Conservation (phyloP, 2,888 invertebrate species). For the Fragum whitleyi region DNA sequence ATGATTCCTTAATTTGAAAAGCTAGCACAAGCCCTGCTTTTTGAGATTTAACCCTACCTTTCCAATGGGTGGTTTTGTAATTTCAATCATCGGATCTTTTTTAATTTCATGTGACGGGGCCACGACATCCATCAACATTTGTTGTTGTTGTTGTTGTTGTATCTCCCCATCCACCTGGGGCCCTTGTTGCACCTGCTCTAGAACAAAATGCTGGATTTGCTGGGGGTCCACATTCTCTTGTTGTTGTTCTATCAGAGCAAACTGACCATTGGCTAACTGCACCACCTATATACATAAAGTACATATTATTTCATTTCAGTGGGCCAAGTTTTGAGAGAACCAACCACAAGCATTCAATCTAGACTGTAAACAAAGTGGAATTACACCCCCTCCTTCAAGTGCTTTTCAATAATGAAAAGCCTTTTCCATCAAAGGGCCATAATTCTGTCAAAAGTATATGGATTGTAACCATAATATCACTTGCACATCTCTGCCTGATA, state of each 20-base stretch:
- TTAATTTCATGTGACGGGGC: conserved; percentile 37
- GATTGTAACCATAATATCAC: no score
- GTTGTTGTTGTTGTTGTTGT: conserved; percentile 57
- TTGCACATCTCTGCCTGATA: no score
- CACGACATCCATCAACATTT: conserved; percentile 47
- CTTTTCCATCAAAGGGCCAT: no score
- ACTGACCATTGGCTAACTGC: conserved; percentile 66
- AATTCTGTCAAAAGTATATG: no score
- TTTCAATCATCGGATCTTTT: conserved; percentile 34
- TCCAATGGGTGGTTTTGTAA: conserved; percentile 78
- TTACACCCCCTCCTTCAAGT: no score
- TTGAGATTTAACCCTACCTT: conserved; percentile 65
- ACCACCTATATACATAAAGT: conserved; percentile 48
- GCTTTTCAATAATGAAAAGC: no score
- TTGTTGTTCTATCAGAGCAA: conserved; percentile 68
- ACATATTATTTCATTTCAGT: neutral
- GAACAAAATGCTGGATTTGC: conserved; percentile 66
- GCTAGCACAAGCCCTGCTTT: no score
- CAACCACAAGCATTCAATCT: no score
- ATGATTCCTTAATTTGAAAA: no score
- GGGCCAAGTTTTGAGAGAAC: no score
- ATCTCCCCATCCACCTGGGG: conserved; percentile 50
- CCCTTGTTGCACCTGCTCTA: conserved; percentile 65
- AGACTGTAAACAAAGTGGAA: no score
- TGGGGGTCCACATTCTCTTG: conserved; percentile 73